Evolutionary conservation across 2,888 invertebrate species (phyloP).

Genomic region (Hipparchia semele): DNA sequence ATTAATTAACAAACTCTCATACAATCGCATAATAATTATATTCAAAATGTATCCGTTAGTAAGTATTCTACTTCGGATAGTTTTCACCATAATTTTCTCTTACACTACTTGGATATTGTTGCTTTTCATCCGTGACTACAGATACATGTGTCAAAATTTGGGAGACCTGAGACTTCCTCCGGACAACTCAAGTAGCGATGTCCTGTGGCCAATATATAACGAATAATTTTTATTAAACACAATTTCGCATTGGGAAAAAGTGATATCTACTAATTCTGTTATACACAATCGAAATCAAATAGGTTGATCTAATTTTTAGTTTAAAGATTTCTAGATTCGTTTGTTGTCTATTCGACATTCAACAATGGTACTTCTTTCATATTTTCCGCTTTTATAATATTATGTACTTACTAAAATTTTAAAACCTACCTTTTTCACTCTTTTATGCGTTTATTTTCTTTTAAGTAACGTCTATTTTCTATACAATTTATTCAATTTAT

Average conservation of each 20-base stretch:
- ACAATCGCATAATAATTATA: not conserved
- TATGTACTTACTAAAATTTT: too few species aligned
- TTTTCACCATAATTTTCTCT: conserved; percentile 53
- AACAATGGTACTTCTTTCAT: too few species aligned
- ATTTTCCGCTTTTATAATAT: too few species aligned
- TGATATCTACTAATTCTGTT: too few species aligned
- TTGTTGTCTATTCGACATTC: too few species aligned
- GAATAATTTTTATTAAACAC: not conserved
- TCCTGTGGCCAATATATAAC: conserved; percentile 7
- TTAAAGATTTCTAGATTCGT: too few species aligned
- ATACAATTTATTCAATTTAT: too few species aligned
- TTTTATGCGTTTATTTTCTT: too few species aligned
- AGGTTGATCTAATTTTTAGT: too few species aligned
- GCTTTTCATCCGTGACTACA: conserved; percentile 42
- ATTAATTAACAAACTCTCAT: not conserved
- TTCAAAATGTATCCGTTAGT: conserved; percentile 39
- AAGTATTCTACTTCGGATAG: conserved; percentile 52
- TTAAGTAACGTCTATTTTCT: too few species aligned
- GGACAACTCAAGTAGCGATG: conserved; percentile 10
- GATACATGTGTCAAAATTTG: conserved; percentile 30
- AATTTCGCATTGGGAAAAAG: not conserved
- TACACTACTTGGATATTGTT: conserved; percentile 50
- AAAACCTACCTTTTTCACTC: too few species aligned
- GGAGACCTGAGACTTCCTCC: conserved; percentile 14
- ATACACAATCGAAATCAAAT: too few species aligned